Percentiles rank a stretch among this genome's conserved stretches.
Conservation (phyloP, 2,113 vertebrate genomes). For the Barbus barbus region DNA sequence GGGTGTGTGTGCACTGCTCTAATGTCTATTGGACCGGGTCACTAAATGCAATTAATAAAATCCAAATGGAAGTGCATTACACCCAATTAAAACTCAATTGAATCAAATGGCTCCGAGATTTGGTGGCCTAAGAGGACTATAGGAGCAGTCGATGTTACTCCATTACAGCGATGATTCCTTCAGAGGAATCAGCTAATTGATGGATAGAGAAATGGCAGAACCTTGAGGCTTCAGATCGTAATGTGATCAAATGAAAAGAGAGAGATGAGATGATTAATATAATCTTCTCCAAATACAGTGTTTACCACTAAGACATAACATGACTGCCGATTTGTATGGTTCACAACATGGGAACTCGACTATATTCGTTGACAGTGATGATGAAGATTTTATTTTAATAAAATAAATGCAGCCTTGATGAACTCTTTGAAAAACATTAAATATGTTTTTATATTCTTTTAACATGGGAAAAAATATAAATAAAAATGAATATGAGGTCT, state of each 20-base stretch:
- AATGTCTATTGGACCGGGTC: constrained; percentile 59
- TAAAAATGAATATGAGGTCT: too few species aligned
- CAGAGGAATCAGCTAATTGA: constrained; percentile 35
- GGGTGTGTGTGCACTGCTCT: constrained; percentile 59
- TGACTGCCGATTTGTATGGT: not conserved
- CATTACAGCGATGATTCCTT: constrained; percentile 60
- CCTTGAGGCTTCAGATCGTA: not conserved
- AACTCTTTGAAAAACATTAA: too few species aligned
- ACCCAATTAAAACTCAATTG: constrained; percentile 74
- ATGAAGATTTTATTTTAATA: too few species aligned
- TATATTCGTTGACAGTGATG: not conserved
- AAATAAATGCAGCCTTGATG: too few species aligned
- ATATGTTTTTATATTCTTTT: too few species aligned
- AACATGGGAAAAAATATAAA: too few species aligned
- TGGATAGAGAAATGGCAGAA: constrained; percentile 1
- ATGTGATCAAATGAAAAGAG: constrained; percentile 18
- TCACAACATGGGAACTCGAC: not conserved
- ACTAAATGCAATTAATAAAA: constrained; percentile 71
- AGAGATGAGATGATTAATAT: constrained; percentile 14
- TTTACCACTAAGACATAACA: constrained; percentile 9
- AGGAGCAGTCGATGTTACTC: constrained; percentile 58
- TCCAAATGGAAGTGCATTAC: constrained; percentile 69
- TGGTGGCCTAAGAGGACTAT: constrained; percentile 44
- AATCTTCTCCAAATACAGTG: constrained; percentile 9
- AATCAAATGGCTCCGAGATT: constrained; percentile 58